Evolutionary conservation across 2,113 vertebrate species (phyloP).

Genomic region (Sturnira hondurensis): DNA sequence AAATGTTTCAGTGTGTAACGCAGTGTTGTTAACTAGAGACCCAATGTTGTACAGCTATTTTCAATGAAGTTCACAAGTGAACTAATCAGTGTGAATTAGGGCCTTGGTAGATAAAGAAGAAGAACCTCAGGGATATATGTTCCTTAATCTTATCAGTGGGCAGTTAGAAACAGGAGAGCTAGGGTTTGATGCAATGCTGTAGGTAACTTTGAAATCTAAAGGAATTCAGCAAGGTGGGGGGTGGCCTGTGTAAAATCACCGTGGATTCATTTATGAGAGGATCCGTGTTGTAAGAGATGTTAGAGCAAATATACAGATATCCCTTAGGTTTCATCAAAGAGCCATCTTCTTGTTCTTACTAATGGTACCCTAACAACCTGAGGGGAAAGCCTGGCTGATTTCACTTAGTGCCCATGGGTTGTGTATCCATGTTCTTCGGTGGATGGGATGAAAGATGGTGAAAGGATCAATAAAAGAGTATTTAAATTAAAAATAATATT

Average conservation of each 20-base stretch:
- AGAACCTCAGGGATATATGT: background rate
- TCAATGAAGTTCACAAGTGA: background rate
- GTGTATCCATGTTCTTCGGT: no score
- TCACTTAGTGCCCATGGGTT: no score
- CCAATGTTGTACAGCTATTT: background rate
- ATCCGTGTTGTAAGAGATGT: background rate
- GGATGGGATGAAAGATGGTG: no score
- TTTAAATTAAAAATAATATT: background rate
- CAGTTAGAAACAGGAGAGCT: background rate
- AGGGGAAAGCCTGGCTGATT: no score
- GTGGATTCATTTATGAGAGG: background rate
- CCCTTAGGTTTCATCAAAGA: no score
- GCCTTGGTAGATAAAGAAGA: background rate
- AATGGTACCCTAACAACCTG: no score
- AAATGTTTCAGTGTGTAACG: background rate
- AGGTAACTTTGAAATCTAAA: background rate
- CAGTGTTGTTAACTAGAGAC: background rate
- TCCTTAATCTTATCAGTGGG: background rate
- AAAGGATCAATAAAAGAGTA: no score
- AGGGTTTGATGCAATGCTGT: background rate
- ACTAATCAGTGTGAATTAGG: background rate
- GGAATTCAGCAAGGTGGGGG: background rate
- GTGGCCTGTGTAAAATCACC: background rate
- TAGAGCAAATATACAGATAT: no score
- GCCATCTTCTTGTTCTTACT: no score